These are phyloP conservation scores for Harpegnathos saltator DNA, from an alignment of 1,140 invertebrate species.

Conservation along the genomic window DNA sequence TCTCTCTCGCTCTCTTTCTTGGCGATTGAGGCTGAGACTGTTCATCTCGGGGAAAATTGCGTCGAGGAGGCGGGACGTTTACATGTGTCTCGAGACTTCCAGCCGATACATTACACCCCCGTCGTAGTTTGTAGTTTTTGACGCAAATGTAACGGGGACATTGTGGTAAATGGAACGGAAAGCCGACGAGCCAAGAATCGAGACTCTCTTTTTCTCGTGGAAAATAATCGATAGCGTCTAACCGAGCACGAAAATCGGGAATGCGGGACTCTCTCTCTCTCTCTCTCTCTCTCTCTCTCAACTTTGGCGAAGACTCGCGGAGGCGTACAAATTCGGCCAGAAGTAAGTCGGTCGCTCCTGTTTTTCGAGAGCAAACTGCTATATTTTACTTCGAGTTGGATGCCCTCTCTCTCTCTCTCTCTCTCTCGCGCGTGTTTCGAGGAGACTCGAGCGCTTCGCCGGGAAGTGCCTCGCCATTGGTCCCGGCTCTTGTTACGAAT, in stretches of 20 bases:
- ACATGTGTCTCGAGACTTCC: not conserved
- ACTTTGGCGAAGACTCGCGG: slow-evolving; percentile 37
- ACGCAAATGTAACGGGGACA: slow-evolving; percentile 31
- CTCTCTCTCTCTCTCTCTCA: too few species aligned
- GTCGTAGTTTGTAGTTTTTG: slow-evolving; percentile 20
- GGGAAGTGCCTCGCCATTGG: slow-evolving; percentile 4
- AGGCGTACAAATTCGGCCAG: slow-evolving; percentile 45
- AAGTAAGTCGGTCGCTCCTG: slow-evolving; percentile 48
- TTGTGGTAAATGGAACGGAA: slow-evolving; percentile 47
- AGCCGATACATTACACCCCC: slow-evolving; percentile 20
- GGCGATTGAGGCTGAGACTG: too few species aligned
- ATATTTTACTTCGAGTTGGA: slow-evolving; percentile 45
- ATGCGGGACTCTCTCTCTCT: slow-evolving; percentile 11
- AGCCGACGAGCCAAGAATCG: slow-evolving; percentile 32
- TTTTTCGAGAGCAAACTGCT: slow-evolving; percentile 46
- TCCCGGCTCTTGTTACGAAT: slow-evolving; percentile 38
- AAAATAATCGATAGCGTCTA: slow-evolving; percentile 47
- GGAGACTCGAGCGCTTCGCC: slow-evolving; percentile 15
- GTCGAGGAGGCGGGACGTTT: not conserved
- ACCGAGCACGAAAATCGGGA: slow-evolving; percentile 27
- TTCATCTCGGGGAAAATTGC: not conserved
- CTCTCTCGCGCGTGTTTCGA: slow-evolving; percentile 4
- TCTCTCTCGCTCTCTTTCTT: too few species aligned
- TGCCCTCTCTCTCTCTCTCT: too few species aligned
- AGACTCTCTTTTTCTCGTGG: not conserved